Percentiles rank a stretch among this genome's conserved stretches.
These are phyloP conservation scores for Conger conger DNA, from an alignment of 2,113 vertebrate species.

Conservation along the genomic window DNA sequence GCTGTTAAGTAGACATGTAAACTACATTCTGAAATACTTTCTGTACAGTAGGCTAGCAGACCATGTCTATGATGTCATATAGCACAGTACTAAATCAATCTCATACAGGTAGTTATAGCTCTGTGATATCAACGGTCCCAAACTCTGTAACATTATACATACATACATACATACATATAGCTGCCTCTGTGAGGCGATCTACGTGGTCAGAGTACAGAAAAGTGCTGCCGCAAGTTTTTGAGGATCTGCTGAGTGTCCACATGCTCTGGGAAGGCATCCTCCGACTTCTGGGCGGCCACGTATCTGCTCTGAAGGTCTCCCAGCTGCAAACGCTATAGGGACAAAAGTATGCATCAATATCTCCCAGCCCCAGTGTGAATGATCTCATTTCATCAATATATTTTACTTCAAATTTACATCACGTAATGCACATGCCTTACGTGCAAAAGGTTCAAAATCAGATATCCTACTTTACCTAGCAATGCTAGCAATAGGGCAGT, in stretches of 20 bases:
- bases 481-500: not conserved
- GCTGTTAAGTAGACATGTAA: not conserved
- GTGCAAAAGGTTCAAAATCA: not conserved
- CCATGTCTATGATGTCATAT: not conserved
- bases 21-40: constrained; percentile 15
- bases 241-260: constrained; percentile 90
- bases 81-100: not conserved
- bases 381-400: not conserved
- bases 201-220: constrained; percentile 76
- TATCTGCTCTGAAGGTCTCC: constrained; percentile 98
- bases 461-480: not conserved
- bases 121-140: not conserved
- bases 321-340: constrained; percentile 63
- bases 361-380: not conserved
- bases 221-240: constrained; percentile 85
- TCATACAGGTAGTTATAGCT: not conserved
- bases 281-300: constrained; percentile 81
- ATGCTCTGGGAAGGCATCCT: constrained; percentile 88
- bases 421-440: not conserved
- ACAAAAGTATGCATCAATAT: constrained; percentile 24
- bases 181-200: not conserved
- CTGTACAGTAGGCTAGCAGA: not conserved
- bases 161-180: no score
- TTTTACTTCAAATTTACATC: not conserved
- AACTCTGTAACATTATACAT: not conserved